phyloP scores from a whole-genome alignment of 2,797 vertebrate species.

The Syndactyla subalaris region DNA sequence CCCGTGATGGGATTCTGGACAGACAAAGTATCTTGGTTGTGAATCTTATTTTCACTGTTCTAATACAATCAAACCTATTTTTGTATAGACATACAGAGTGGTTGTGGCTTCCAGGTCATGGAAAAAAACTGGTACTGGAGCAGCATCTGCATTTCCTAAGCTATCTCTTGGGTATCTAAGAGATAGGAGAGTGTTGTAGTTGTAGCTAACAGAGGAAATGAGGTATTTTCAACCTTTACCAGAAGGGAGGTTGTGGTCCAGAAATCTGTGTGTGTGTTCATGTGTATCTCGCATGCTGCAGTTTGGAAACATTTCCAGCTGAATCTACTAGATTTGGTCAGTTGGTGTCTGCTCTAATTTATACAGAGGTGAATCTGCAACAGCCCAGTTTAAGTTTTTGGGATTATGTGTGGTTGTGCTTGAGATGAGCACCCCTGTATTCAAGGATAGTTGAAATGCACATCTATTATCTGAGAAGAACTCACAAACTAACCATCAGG shows the following conservation, averaged over 20 bases:
- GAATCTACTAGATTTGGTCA: neutral
- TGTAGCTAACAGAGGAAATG: neutral
- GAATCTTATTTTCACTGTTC: neutral
- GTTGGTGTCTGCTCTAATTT: neutral
- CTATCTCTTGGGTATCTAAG: neutral
- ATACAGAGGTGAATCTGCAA: neutral
- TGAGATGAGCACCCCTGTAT: neutral
- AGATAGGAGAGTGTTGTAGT: neutral
- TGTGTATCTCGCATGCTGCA: accelerated
- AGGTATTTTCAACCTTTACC: neutral
- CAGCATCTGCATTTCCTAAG: neutral
- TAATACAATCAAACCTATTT: neutral
- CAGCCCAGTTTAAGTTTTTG: neutral
- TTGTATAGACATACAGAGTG: neutral
- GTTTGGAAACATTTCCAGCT: neutral
- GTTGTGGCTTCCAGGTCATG: neutral
- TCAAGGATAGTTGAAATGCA: neutral
- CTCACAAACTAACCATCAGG: neutral
- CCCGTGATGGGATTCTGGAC: neutral
- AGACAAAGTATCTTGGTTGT: neutral
- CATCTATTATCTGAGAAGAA: neutral
- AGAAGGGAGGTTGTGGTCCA: neutral
- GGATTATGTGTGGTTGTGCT: neutral
- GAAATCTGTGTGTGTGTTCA: neutral
- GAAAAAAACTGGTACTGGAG: neutral